Evolutionary conservation across 30 jellyfish, hydroid and myxozoan genomes (phyloP).

Genomic region (Aurelia coerulea): DNA sequence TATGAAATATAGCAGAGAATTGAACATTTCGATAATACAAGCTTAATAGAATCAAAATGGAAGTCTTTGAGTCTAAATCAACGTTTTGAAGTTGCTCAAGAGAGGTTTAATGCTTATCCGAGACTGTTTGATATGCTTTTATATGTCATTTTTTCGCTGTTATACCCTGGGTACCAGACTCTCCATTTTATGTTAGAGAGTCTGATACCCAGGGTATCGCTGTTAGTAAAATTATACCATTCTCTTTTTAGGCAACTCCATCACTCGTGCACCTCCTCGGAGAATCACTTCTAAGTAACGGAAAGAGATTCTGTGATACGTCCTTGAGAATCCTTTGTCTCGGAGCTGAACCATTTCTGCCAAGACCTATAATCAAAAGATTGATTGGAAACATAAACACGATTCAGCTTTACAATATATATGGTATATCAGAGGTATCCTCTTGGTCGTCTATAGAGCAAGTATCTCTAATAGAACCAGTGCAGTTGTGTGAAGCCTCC

Average conservation of each 20-base stretch:
- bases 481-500: not conserved
- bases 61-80: too few relatives aligned
- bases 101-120: too few relatives aligned
- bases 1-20: too few relatives aligned
- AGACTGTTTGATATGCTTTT: too few relatives aligned
- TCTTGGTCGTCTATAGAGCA: conserved; percentile 78
- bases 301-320: conserved; percentile 25
- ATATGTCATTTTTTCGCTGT: too few relatives aligned
- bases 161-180: too few relatives aligned
- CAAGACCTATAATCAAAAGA: conserved; percentile 14
- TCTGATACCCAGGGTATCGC: too few relatives aligned
- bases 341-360: conserved; percentile 93
- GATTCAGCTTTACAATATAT: conserved; percentile 50
- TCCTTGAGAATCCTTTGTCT: conserved; percentile 74
- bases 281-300: not conserved
- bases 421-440: conserved; percentile 84
- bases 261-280: conserved; percentile 61
- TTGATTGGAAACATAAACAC: not conserved
- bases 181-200: too few relatives aligned
- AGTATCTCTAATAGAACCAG: conserved; percentile 5
- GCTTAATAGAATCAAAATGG: too few relatives aligned
- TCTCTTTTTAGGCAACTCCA: conserved; percentile 59
- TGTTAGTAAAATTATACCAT: too few relatives aligned
- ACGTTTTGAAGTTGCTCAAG: too few relatives aligned
- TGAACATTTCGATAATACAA: too few relatives aligned